Percentiles rank a stretch among this genome's conserved stretches.
Evolutionary conservation across 30 jellyfish, hydroid and myxozoan genomes (phyloP).

Genomic region (Haliclystus octoradiatus): DNA sequence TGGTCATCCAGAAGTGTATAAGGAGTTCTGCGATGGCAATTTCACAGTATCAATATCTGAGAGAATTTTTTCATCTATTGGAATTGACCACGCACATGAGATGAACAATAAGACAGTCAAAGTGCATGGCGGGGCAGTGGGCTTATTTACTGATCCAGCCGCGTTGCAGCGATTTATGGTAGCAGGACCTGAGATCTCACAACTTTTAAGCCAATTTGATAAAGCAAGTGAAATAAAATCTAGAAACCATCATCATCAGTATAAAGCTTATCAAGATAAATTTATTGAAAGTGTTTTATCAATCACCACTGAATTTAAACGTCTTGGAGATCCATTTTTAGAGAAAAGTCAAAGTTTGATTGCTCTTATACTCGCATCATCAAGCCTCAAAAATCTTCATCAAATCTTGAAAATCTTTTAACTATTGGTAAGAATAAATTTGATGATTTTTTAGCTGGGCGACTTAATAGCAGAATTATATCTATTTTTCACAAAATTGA

Average conservation of each 20-base stretch:
- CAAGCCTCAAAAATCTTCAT: no score
- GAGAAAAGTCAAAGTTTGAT: no score
- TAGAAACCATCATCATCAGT: slow-evolving; percentile 10
- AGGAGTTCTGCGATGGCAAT: slow-evolving; percentile 23
- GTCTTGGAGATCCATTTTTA: background rate
- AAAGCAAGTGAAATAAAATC: background rate
- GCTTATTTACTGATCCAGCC: slow-evolving; percentile 7
- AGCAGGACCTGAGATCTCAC: slow-evolving; percentile 22
- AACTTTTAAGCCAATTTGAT: background rate
- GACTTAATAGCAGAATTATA: no score
- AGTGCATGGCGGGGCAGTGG: slow-evolving; percentile 30
- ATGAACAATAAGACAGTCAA: slow-evolving; percentile 30
- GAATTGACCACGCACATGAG: slow-evolving; percentile 48
- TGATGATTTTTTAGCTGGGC: no score
- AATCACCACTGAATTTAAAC: background rate
- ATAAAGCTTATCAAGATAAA: slow-evolving; percentile 1
- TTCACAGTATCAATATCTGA: slow-evolving; percentile 7
- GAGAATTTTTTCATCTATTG: slow-evolving; percentile 18
- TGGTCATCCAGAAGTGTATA: slow-evolving; percentile 12
- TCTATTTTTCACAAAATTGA: no score
- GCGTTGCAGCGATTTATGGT: slow-evolving; percentile 32
- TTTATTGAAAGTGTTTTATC: slow-evolving; percentile 5
- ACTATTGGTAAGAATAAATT: no score
- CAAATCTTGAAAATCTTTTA: no score
- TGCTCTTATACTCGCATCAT: no score